phyloP scores from a whole-genome alignment of 2,113 vertebrate genomes.

The Ameiurus melas region DNA sequence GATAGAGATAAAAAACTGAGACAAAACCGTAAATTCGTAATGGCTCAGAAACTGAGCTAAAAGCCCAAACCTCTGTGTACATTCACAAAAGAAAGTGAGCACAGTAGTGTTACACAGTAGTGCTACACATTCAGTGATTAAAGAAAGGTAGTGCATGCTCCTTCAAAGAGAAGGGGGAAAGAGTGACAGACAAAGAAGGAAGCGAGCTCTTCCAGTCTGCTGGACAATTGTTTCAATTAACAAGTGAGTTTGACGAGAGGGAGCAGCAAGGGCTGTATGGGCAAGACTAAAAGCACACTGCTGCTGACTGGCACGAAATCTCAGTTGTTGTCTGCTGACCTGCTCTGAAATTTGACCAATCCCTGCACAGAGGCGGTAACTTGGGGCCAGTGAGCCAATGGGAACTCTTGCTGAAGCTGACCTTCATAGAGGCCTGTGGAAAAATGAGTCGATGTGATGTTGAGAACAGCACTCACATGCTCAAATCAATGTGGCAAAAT shows the following conservation, averaged over 20 bases:
- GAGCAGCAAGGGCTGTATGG: slow-evolving; percentile 59
- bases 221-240: slow-evolving; percentile 78
- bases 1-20: slow-evolving; percentile 6
- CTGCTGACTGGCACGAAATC: slow-evolving; percentile 78
- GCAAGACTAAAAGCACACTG: slow-evolving; percentile 40
- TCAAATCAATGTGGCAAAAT: slow-evolving; percentile 88
- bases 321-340: slow-evolving; percentile 65
- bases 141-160: slow-evolving; percentile 5
- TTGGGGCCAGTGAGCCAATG: slow-evolving; percentile 79
- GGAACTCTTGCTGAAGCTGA: slow-evolving; percentile 81
- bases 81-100: background rate
- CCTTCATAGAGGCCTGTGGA: slow-evolving; percentile 85
- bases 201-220: slow-evolving; percentile 71
- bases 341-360: slow-evolving; percentile 78
- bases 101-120: slow-evolving; percentile 7
- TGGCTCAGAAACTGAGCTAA: background rate
- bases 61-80: slow-evolving; percentile 15
- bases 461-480: slow-evolving; percentile 79
- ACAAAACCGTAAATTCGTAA: background rate
- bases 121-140: slow-evolving; percentile 32
- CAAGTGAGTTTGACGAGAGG: slow-evolving; percentile 69
- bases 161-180: slow-evolving; percentile 1
- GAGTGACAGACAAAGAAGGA: slow-evolving; percentile 45
- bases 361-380: slow-evolving; percentile 74
- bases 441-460: slow-evolving; percentile 89